Evolutionary conservation across 2,888 invertebrate species (phyloP).

Genomic region (Hyles lineata): DNA sequence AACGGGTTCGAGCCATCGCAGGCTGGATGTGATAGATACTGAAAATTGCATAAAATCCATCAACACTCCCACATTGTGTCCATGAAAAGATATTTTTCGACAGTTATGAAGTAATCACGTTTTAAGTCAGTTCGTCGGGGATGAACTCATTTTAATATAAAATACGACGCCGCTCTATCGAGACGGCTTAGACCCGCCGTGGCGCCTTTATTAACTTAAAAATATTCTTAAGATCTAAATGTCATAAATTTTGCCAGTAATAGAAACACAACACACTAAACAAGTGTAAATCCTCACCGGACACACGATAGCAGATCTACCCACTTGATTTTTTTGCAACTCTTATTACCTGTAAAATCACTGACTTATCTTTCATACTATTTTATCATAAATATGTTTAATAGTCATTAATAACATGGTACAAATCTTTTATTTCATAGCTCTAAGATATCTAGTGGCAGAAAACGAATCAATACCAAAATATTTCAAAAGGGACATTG

Average conservation of each 20-base stretch:
- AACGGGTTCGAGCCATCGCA: slow-evolving; percentile 66
- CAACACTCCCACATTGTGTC: slow-evolving; percentile 76
- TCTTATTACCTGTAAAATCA: no score
- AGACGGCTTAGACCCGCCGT: neutral
- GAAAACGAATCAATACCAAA: slow-evolving; percentile 50
- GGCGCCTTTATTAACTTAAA: neutral
- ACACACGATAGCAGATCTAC: no score
- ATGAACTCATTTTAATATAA: slow-evolving; percentile 13
- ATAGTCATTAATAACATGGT: no score
- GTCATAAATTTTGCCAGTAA: neutral
- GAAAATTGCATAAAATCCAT: slow-evolving; percentile 85
- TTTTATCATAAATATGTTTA: no score
- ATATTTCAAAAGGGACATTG: slow-evolving; percentile 53
- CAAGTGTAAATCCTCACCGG: no score
- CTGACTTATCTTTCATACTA: no score
- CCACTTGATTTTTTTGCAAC: no score
- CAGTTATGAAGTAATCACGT: slow-evolving; percentile 41
- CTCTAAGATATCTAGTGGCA: slow-evolving; percentile 23
- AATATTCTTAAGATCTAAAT: neutral
- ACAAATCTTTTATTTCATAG: neutral
- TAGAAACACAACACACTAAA: no score
- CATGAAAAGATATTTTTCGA: slow-evolving; percentile 52
- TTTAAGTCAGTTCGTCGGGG: neutral
- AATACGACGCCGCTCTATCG: slow-evolving; percentile 9
- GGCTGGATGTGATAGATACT: slow-evolving; percentile 82